phyloP scores from a whole-genome alignment of 2,113 vertebrate species.

The Chloebia gouldiae region DNA sequence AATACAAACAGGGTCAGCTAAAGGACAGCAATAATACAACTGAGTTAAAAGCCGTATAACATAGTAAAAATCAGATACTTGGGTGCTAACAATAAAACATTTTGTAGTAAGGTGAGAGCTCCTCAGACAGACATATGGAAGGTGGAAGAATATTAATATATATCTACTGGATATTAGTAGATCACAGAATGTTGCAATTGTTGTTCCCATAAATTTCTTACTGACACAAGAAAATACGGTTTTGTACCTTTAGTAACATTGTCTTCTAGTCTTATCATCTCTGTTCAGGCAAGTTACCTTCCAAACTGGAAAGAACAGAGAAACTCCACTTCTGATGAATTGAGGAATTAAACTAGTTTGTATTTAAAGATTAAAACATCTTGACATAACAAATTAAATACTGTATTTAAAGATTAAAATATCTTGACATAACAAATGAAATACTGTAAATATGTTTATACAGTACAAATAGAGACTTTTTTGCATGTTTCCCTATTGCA shows the following conservation, averaged over 20 bases:
- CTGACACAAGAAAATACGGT: not conserved
- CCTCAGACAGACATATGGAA: not conserved
- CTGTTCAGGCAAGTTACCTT: not conserved
- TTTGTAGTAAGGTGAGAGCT: not conserved
- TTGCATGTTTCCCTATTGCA: not conserved
- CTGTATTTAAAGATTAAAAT: not conserved
- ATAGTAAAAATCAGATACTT: not conserved
- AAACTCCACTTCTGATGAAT: not conserved
- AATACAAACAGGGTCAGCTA: not conserved
- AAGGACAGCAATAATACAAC: not conserved
- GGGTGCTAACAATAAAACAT: not conserved
- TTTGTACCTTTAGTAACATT: not conserved
- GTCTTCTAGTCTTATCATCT: not conserved
- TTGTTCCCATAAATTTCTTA: not conserved
- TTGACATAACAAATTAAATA: not conserved
- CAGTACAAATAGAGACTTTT: not conserved
- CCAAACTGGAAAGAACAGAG: not conserved
- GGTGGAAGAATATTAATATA: not conserved
- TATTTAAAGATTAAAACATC: not conserved
- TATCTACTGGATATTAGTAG: not conserved
- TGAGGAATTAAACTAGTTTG: not conserved
- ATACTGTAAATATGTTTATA: not conserved
- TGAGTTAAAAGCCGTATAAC: not conserved
- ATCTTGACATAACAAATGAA: not conserved
- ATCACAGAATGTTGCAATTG: not conserved